Percentiles rank a stretch among this genome's conserved stretches.
These are phyloP conservation scores for Macaria liturata DNA, from an alignment of 2,888 invertebrate genomes.

Conservation along the genomic window DNA sequence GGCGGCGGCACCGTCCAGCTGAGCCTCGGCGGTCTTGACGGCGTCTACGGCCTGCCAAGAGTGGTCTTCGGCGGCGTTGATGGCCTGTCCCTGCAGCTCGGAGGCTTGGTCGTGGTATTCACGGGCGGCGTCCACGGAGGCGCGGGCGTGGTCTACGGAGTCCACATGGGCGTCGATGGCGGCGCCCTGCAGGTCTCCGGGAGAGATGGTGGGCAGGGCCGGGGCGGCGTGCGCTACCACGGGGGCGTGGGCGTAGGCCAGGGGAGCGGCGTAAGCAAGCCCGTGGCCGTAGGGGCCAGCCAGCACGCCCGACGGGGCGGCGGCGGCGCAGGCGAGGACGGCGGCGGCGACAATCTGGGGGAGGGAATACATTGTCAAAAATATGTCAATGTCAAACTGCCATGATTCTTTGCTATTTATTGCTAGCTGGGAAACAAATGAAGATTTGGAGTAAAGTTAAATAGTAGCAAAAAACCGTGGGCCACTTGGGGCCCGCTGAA, in stretches of 20 bases:
- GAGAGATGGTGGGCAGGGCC: slow-evolving; percentile 70
- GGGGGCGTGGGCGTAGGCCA: slow-evolving; percentile 53
- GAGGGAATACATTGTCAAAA: slow-evolving; percentile 23
- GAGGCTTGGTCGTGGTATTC: slow-evolving; percentile 75
- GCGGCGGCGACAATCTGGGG: slow-evolving; percentile 83
- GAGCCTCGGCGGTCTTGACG: slow-evolving; percentile 71
- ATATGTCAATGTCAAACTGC: neutral
- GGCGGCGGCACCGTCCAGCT: slow-evolving; percentile 74
- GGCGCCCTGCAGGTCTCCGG: slow-evolving; percentile 71
- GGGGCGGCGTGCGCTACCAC: slow-evolving; percentile 53
- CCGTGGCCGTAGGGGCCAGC: slow-evolving; percentile 49
- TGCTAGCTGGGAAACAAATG: no score
- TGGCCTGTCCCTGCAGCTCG: slow-evolving; percentile 71
- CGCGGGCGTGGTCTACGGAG: slow-evolving; percentile 73
- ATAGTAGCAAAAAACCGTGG: no score
- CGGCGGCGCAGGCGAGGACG: slow-evolving; percentile 76
- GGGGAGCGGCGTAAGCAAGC: slow-evolving; percentile 45
- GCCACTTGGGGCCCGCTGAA: no score
- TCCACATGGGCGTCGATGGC: slow-evolving; percentile 76
- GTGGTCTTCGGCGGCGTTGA: slow-evolving; percentile 78
- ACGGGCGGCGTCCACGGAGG: slow-evolving; percentile 69
- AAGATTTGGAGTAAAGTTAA: no score
- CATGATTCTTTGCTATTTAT: no score
- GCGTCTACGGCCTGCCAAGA: slow-evolving; percentile 77
- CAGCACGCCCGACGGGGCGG: slow-evolving; percentile 70